A percentile compares a stretch with the other conserved stretches of the same genome.
Evolutionary conservation across 2,113 vertebrate species (phyloP).

Genomic region (Gymnorhina tibicen): DNA sequence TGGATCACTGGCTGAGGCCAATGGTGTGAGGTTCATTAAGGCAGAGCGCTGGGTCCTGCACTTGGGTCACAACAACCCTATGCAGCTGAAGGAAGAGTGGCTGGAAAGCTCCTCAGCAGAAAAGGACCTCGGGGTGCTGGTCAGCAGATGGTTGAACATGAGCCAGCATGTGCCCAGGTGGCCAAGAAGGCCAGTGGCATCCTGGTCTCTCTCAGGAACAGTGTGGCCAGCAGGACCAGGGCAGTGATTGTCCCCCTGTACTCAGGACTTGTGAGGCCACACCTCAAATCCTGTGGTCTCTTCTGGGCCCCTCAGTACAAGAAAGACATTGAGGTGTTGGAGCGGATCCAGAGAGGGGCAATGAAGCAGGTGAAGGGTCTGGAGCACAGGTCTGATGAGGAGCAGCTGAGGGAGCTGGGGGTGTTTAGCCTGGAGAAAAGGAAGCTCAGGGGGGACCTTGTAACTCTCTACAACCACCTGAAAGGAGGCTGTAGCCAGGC

Average conservation of each 20-base stretch:
- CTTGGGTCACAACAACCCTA: not conserved
- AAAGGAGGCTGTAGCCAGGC: not conserved
- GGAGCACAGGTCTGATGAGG: not conserved
- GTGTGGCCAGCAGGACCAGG: not conserved
- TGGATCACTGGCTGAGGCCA: not conserved
- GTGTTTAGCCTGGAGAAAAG: not conserved
- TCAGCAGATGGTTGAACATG: not conserved
- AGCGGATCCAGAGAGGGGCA: not conserved
- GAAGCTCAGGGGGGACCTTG: not conserved
- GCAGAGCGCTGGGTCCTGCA: not conserved
- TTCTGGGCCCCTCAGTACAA: not conserved
- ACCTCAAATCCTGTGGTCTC: not conserved
- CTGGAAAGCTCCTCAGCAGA: not conserved
- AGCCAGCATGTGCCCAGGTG: not conserved
- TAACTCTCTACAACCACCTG: not conserved
- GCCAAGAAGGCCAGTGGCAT: not conserved
- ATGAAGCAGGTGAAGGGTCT: not conserved
- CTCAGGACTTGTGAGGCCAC: accelerated
- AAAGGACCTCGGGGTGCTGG: not conserved
- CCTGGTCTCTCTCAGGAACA: not conserved
- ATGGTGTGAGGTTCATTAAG: not conserved
- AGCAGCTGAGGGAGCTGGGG: not conserved
- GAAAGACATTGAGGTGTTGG: not conserved
- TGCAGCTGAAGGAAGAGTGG: not conserved
- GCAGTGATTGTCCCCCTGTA: not conserved